Base-by-base conservation (phyloP, 2,797 vertebrate genomes). In the Sebastolobus alascanus region DNA sequence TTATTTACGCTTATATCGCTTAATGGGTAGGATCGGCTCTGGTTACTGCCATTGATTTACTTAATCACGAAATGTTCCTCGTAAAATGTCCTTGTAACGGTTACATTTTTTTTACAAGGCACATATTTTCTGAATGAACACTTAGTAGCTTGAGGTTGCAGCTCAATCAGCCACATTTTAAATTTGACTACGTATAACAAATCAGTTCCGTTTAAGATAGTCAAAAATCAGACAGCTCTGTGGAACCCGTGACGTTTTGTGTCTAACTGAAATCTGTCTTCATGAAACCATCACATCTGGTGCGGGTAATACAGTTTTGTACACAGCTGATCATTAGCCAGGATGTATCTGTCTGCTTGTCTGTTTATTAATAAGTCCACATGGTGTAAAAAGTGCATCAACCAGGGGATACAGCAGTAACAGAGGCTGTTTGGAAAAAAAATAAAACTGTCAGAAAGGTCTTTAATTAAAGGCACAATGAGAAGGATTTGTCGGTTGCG, bases 301-400 rank as follows among this genome's bases (percentile, higher is more conserved):
- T 61, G 43, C n/a, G 27, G 55, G 16, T 46, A 9, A 56, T 11
- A 4, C 56, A 25, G 25, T 9, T 72, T 12, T 10, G 13, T 22
- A 54, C 29, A 65, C 67, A 60, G 68, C 38, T 63, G 50, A 59
- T 61, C 37, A 67, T 84, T 77, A 68, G 12, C 61, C n/a, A 68
- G 66, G 43, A 22, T 64, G 20, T 22, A 43, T 54, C 16, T 29
- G 69, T 43, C 55, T 33, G 52, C 52, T 35, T 27, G 20, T 16
- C 59, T 77, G 70, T 77, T 77, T 78, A 77, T 77, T 66, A 69
- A 79, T 75, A 63, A 70, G 72, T 67, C 70, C 31, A 54, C 40
- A 81, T 82, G 78, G 73, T 85, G 82, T 78, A 76, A 77, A 81
- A 79, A 66, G 75, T 75, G 52, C 72, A 75, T 81, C 78, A 76